Base-by-base conservation (phyloP, 2,113 vertebrate species). In the Thalassoma bifasciatum region DNA sequence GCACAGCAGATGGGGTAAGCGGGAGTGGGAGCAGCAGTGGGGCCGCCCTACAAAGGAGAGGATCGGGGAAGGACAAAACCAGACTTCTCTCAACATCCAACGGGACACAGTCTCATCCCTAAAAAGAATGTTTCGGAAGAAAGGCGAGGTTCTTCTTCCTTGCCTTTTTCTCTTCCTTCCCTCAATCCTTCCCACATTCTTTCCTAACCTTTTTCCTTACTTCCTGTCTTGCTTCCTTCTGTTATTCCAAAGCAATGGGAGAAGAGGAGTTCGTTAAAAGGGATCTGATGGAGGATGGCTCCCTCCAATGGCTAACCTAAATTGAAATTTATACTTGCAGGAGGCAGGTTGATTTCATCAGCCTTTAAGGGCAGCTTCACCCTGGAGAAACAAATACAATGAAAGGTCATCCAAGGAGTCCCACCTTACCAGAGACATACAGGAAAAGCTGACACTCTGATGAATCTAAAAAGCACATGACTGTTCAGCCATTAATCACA, bases 21-120 rank as follows among this genome's bases (percentile, higher is more conserved):
- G 82, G 57, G 13, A 73, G 42, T 8, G 79, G 79, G 19, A 79
- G 79, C 42, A 75, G 84, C 5, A 88, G 81, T n/a, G 87, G 75
- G 2, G 69, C 69, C 2, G 67, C 82, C 26, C 85, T 92, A 59
- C 95, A 96, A 73, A 94, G 94, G 76, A 92, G 84, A 71, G 95
- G 92, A 21, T 95, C 95, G 19, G 92, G 93, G 10, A 97, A 96
- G 86, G 96, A 97, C 90, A 96, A 96, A 92, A 88, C 91, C 81
- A 95, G 95, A 87, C 95, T 96, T 81, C 93, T 96, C 56, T 88
- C 90, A 30, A 92, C 96, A 19, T 94, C 95, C 88, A 97, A 97
- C 0, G 96, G 96, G 87, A 96, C 93, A 8, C 95, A 95, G 91
- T 94, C 93, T 83, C 92, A 96, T 77, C 94, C 95, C 68, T 96